Percentiles rank a stretch among this genome's conserved stretches.
Evolutionary conservation across 1,140 invertebrate genomes (phyloP).

Genomic region (Orius laevigatus): DNA sequence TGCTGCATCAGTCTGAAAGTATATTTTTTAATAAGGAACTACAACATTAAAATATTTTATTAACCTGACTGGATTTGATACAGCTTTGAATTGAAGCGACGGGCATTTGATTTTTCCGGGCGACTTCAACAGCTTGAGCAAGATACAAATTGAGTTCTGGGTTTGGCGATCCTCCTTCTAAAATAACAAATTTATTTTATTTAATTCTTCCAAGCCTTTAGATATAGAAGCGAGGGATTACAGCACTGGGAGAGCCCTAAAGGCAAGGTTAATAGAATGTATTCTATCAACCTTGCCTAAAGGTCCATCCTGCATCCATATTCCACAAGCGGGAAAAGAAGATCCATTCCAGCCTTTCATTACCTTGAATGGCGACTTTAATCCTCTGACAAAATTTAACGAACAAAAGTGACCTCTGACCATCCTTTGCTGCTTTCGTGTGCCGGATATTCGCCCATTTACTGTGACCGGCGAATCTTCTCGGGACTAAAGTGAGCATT

Average conservation of each 20-base stretch:
- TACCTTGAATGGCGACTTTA: slow-evolving; percentile 36
- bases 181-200: no score
- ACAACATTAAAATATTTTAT: slow-evolving; percentile 26
- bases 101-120: slow-evolving; percentile 41
- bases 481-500: slow-evolving; percentile 1
- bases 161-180: slow-evolving; percentile 24
- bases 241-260: no score
- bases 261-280: no score
- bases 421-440: slow-evolving; percentile 43
- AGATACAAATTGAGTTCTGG: slow-evolving; percentile 37
- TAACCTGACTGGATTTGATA: slow-evolving; percentile 33
- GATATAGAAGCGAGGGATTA: background rate
- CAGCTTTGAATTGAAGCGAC: slow-evolving; percentile 35
- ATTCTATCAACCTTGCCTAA: no score
- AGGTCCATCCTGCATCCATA: no score
- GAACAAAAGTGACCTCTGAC: slow-evolving; percentile 30
- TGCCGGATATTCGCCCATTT: slow-evolving; percentile 60
- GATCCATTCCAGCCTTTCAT: slow-evolving; percentile 6
- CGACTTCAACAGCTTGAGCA: slow-evolving; percentile 36
- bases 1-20: slow-evolving; percentile 22
- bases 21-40: slow-evolving; percentile 23
- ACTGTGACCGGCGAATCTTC: slow-evolving; percentile 43
- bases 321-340: background rate
- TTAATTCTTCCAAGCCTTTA: no score
- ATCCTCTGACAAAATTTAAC: slow-evolving; percentile 32